phyloP scores from a whole-genome alignment of 2,113 vertebrate genomes.

The Rhinoderma darwinii region DNA sequence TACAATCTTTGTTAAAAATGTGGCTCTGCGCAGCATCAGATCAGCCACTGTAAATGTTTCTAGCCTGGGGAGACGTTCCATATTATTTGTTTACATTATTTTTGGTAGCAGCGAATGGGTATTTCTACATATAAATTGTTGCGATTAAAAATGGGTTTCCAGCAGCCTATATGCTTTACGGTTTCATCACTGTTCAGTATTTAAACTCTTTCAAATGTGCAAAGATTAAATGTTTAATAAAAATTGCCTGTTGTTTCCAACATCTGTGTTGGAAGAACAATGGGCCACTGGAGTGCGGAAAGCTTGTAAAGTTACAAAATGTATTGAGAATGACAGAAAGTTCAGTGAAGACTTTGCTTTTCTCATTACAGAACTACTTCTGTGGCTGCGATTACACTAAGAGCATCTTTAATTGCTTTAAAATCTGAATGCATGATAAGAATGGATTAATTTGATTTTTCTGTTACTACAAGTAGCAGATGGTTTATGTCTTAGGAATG shows the following conservation, averaged over 20 bases:
- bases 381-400: conserved; percentile 98
- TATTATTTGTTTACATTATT: neutral
- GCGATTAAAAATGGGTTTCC: neutral
- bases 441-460: conserved; percentile 99
- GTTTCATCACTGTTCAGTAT: conserved; percentile 84
- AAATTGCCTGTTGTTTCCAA: conserved; percentile 89
- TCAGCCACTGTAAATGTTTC: neutral
- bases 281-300: conserved; percentile 97
- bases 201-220: conserved; percentile 85
- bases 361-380: conserved; percentile 98
- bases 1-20: neutral
- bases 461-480: conserved; percentile 99
- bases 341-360: conserved; percentile 99
- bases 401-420: conserved; percentile 99
- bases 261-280: conserved; percentile 98
- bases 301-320: conserved; percentile 99
- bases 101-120: neutral
- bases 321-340: conserved; percentile 97
- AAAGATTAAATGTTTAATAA: conserved; percentile 90
- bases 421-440: conserved; percentile 99
- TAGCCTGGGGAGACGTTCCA: neutral
- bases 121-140: conserved; percentile 6
- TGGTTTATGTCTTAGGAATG: conserved; percentile 99
- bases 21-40: neutral
- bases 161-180: conserved; percentile 72